Evolutionary conservation across 1,140 invertebrate species (phyloP), one percentile per base, ranked within the genome.

Genomic region (Tigriopus japonicus): DNA sequence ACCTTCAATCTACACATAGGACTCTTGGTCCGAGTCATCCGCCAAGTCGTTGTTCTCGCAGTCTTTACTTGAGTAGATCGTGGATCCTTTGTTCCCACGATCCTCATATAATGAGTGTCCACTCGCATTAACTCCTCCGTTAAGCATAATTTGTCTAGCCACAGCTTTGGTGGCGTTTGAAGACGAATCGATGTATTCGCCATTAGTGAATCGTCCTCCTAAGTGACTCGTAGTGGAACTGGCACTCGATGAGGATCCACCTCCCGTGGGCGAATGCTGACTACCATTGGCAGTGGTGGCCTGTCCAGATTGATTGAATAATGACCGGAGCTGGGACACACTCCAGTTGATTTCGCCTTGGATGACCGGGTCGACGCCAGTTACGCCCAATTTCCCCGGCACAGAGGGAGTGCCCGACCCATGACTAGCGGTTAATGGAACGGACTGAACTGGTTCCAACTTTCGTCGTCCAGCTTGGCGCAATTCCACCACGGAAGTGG

Each of bases 321-420:
- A 65, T 40, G 67, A 65, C 24, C 72, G 52, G 14, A 73, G 63
- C 49, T 71, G 66, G 6, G 72, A 70, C 14, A 73, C 72, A 64
- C 70, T 71, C 70, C 72, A 73, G 59, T 68, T 71, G 13, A 73
- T 71, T 62, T 72, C 71, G 41, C 65, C 64, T 14, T 63, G 63
- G 28, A 63, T 67, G 28, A 62, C 19, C 54, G 66, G 62, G 6
- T 69, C 65, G 28, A 35, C 28, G 9, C 28, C 42, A 35, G 28
- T 9, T 9, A 35, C 28, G 28, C 28, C 28, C 28, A 35, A 35
- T 35, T 35, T 35, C 3, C 28, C 28, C 28, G 28, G 28, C 28
- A 35, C 28, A 35, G 28, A n/a, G n/a, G n/a, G 28, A 3, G 28
- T 35, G 28, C 28, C 28, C 3, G 28, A 35, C 28, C 28, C 28